phyloP scores from a whole-genome alignment of 1,140 invertebrate species.

The Bombyx mandarina region DNA sequence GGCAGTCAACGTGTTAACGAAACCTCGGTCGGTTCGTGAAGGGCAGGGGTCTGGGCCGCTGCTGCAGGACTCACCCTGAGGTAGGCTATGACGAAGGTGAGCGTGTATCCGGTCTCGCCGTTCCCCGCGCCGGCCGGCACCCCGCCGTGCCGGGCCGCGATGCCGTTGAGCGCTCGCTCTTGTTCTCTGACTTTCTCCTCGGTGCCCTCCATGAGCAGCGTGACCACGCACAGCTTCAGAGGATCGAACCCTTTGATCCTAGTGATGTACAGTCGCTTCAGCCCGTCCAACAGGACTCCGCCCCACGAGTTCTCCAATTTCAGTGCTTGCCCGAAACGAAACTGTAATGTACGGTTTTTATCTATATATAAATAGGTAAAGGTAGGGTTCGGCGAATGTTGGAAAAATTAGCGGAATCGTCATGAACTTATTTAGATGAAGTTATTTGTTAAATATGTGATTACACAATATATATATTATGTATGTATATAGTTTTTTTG shows the following conservation, averaged over 20 bases:
- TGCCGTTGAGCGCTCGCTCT: slow-evolving; percentile 87
- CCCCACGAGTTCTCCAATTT: slow-evolving; percentile 83
- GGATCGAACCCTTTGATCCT: slow-evolving; percentile 91
- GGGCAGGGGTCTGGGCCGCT: too few relatives aligned
- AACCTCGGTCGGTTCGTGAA: too few relatives aligned
- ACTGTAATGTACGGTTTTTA: slow-evolving; percentile 69
- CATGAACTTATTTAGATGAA: background rate
- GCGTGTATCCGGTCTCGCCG: slow-evolving; percentile 93
- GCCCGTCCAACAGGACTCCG: slow-evolving; percentile 79
- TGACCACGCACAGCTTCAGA: slow-evolving; percentile 89
- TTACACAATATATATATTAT: too few relatives aligned
- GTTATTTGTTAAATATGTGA: background rate
- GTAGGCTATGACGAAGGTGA: slow-evolving; percentile 99
- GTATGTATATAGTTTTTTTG: too few relatives aligned
- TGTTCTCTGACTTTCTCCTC: slow-evolving; percentile 77
- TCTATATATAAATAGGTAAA: background rate
- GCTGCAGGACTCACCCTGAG: slow-evolving; percentile 76
- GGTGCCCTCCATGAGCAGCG: slow-evolving; percentile 92
- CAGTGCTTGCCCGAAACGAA: slow-evolving; percentile 92
- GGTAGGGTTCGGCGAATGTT: too few relatives aligned
- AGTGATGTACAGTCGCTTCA: slow-evolving; percentile 93
- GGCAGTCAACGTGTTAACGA: too few relatives aligned
- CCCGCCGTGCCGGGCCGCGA: slow-evolving; percentile 82
- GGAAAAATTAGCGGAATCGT: too few relatives aligned
- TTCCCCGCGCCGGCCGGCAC: slow-evolving; percentile 93